Evolutionary conservation across 35 echinoderm and acorn worm genomes (phyloP), one percentile per base, ranked within the genome.

Genomic region (Nesometra sesokonis): DNA sequence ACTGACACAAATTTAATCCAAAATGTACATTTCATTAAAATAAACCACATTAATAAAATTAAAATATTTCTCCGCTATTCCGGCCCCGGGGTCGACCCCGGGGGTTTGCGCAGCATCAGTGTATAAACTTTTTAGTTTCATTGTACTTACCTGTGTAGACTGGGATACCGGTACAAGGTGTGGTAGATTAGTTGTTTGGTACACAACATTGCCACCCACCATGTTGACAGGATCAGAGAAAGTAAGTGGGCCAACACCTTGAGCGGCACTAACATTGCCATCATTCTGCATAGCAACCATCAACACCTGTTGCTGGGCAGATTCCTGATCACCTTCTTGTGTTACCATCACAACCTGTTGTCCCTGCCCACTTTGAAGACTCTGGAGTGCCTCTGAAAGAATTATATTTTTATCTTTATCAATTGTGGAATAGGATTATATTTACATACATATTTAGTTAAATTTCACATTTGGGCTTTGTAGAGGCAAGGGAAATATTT

Each of bases 201-300:
- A 97, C 7, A 97, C 92, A 37, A 93, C 91, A 86, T 87, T 91
- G 35, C 93, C 86, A 35, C 95, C 90, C 32, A 97, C 95, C 82
- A 97, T 52, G 77, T 89, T 93, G 37, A 93, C 89, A n/a, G 95
- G 92, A 80, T 84, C 94, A 78, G 89, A 86, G 13, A 95, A 77
- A 32, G 86, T 57, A 30, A 95, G 91, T 29, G 86, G 86, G 35
- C 90, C 84, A 13, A 95, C 82, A 0, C 89, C 89, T 79, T 89
- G 86, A 57, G 32, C 52, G 35, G 88, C 93, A 77, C 80, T 77
- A 87, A 47, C 78, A 34, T 89, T 85, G 36, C 84, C 88, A 85
- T 97, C 92, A 47, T 93, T 85, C 80, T 93, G 92, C 95, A 97
- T 97, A 47, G 93, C 89, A 17, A 97, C 95, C 95, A 97, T 97